phyloP scores from a whole-genome alignment of 2,113 vertebrate species.

The Oriolus oriolus region DNA sequence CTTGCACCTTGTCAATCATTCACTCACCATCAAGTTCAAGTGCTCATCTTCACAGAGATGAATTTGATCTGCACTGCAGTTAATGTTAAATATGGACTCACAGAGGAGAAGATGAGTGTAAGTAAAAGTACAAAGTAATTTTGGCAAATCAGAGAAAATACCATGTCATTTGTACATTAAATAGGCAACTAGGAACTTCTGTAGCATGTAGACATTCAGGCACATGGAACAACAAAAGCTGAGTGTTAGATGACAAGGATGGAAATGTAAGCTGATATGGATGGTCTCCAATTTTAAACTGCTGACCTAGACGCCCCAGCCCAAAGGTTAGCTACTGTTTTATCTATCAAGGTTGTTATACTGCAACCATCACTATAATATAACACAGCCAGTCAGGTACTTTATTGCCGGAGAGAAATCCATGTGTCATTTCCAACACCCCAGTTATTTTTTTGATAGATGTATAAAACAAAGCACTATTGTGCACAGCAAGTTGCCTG shows the following conservation, averaged over 20 bases:
- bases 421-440: conserved; percentile 33
- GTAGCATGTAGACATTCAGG: not conserved
- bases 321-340: conserved; percentile 52
- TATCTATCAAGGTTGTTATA: conserved; percentile 44
- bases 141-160: conserved; percentile 18
- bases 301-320: not conserved
- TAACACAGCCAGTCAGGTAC: conserved; percentile 23
- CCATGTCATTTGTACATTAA: not conserved
- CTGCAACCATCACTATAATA: conserved; percentile 23
- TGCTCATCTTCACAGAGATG: conserved; percentile 18
- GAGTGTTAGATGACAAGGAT: not conserved
- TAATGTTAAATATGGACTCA: conserved; percentile 20
- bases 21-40: conserved; percentile 44
- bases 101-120: not conserved
- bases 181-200: not conserved
- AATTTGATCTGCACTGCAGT: conserved; percentile 22
- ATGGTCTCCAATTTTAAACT: conserved; percentile 18
- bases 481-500: not conserved
- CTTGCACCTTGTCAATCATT: conserved; percentile 62
- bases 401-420: conserved; percentile 48
- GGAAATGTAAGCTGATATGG: not conserved
- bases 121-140: conserved; percentile 2
- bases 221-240: not conserved
- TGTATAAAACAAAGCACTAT: conserved; percentile 11
- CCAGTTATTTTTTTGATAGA: conserved; percentile 52